Evolutionary conservation across 1,140 invertebrate species (phyloP), one percentile per base, ranked within the genome.

Genomic region (Pissodes strobi): DNA sequence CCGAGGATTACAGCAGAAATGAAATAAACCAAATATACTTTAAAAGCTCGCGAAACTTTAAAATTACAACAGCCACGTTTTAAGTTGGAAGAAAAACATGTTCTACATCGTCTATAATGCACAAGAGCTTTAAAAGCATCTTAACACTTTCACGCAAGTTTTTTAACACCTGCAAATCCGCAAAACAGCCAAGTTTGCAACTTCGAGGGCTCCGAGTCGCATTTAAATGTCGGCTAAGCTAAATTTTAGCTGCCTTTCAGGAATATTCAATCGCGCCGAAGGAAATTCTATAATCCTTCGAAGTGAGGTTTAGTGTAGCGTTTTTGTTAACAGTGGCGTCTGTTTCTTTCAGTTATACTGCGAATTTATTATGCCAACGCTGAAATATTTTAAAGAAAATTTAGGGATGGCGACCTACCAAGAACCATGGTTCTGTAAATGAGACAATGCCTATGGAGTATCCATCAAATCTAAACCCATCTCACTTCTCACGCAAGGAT

Each of bases 171-270:
- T 19, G 37, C 43, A 57, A 57, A 57, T 57, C 55, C 39, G 1
- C 18, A 19, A 38, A 57, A 57, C 55, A 27, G 41, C 22, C 19
- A 17, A 43, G 55, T 57, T 57, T 57, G 37, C 25, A 45, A 45
- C 52, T 55, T 55, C 39, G 34, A 55, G 37, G 17, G 27, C 34
- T 22, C 45, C 30, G 39, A 23, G 22, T 43, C 41, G 55, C 38
- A 57, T 57, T 57, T 57, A 57, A 57, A 57, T 57, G 55, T 25
- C n/a, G 34, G 23, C 52, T 55, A 55, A 55, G 52, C 52, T 55
- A 55, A 55, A 55, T 57, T 57, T 57, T 57, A 45, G 19, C 22
- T 45, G 55, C 55, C 45, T 55, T 39, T 18, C 18, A 41, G 52
- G 37, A 55, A 55, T 55, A 55, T 55, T 55, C 52, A 55, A 55